phyloP scores from a whole-genome alignment of 2,888 invertebrate species.

The Hemaris fuciformis region DNA sequence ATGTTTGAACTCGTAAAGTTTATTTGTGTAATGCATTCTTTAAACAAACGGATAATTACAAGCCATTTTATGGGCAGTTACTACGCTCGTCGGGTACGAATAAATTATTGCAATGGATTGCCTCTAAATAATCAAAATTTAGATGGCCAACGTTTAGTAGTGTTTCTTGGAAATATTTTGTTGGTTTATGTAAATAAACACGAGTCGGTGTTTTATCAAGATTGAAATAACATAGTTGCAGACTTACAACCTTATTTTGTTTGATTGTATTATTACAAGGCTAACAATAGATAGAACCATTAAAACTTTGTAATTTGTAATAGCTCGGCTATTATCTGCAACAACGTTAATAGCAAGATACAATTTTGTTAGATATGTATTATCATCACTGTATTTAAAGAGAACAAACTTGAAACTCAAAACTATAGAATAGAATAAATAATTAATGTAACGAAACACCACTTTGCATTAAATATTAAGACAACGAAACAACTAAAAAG shows the following conservation, averaged over 20 bases:
- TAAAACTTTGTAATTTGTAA: background rate
- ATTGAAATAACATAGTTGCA: background rate
- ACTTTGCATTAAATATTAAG: slow-evolving; percentile 15
- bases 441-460: background rate
- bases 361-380: background rate
- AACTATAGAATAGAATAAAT: background rate
- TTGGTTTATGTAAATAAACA: slow-evolving; percentile 29
- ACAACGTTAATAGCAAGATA: background rate
- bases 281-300: background rate
- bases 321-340: background rate
- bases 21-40: slow-evolving; percentile 76
- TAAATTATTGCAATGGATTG: slow-evolving; percentile 58
- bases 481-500: too few relatives aligned
- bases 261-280: slow-evolving; percentile 12
- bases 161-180: slow-evolving; percentile 25
- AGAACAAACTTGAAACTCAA: background rate
- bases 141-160: slow-evolving; percentile 30
- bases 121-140: slow-evolving; percentile 50
- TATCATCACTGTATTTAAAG: background rate
- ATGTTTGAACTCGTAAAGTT: slow-evolving; percentile 75
- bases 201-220: slow-evolving; percentile 14
- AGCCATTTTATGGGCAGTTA: slow-evolving; percentile 63
- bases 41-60: slow-evolving; percentile 76
- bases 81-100: slow-evolving; percentile 51
- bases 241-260: slow-evolving; percentile 9